These are phyloP conservation scores for Strigamia transsilvanica DNA, from an alignment of 2,888 invertebrate species.

Conservation along the genomic window DNA sequence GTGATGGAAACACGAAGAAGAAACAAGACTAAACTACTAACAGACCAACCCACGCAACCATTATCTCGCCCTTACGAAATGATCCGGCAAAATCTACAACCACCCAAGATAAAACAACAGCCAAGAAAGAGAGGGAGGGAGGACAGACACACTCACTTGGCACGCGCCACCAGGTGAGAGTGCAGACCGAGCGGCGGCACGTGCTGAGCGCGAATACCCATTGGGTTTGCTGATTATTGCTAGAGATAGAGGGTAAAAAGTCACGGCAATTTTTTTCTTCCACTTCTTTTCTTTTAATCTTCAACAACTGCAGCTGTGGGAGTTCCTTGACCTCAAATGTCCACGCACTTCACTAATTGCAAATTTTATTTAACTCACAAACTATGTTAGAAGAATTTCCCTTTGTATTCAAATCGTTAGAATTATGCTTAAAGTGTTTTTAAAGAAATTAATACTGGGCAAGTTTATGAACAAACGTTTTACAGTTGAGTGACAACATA, in stretches of 20 bases:
- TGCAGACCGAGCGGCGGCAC: slow-evolving; percentile 42
- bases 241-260: slow-evolving; percentile 39
- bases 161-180: slow-evolving; percentile 43
- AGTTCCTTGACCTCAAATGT: slow-evolving; percentile 37
- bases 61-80: slow-evolving; percentile 35
- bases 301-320: slow-evolving; percentile 39
- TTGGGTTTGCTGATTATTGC: slow-evolving; percentile 42
- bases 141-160: not conserved
- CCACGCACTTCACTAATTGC: slow-evolving; percentile 24
- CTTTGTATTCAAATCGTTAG: too few relatives aligned
- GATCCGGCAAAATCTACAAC: slow-evolving; percentile 36
- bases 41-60: slow-evolving; percentile 32
- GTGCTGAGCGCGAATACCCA: slow-evolving; percentile 37
- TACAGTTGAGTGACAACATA: slow-evolving; percentile 19
- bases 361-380: slow-evolving; percentile 21
- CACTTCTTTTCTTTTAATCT: slow-evolving; percentile 9
- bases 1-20: slow-evolving; percentile 1
- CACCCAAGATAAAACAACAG: slow-evolving; percentile 28
- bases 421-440: not conserved
- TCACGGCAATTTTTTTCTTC: slow-evolving; percentile 18
- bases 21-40: slow-evolving; percentile 20
- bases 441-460: not conserved
- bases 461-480: not conserved
- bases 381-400: not conserved
- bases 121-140: not conserved